Evolutionary conservation across 2,113 vertebrate species (phyloP).

Genomic region (Physeter macrocephalus): DNA sequence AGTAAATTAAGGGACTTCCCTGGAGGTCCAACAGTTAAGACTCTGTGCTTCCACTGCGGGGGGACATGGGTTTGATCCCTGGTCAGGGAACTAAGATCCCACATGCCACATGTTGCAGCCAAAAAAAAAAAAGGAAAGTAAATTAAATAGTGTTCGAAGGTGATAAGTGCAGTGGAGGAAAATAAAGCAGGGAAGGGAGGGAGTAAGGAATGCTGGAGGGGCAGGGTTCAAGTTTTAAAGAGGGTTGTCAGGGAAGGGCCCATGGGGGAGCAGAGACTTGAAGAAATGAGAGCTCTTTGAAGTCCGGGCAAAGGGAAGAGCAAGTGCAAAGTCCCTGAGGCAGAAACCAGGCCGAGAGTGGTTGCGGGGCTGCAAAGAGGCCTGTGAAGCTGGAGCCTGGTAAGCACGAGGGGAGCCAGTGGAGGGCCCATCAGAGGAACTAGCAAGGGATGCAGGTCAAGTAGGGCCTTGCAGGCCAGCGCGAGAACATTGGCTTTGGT

Average conservation of each 20-base stretch:
- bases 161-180: neutral
- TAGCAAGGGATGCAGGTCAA: neutral
- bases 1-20: neutral
- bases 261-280: neutral
- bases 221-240: neutral
- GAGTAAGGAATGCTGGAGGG: neutral
- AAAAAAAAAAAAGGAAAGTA: neutral
- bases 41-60: neutral
- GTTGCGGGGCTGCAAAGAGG: neutral
- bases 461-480: neutral
- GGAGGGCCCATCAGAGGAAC: neutral
- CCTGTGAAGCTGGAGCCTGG: neutral
- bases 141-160: neutral
- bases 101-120: accelerated
- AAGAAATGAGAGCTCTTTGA: neutral
- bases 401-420: neutral
- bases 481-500: neutral
- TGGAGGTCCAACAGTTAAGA: neutral
- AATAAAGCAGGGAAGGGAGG: neutral
- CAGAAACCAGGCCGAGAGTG: neutral
- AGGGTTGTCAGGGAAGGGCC: neutral
- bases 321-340: neutral
- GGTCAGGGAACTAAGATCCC: neutral
- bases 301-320: neutral
- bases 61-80: neutral